phyloP scores from a whole-genome alignment of 2,797 vertebrate species.

The Podargus strigoides region DNA sequence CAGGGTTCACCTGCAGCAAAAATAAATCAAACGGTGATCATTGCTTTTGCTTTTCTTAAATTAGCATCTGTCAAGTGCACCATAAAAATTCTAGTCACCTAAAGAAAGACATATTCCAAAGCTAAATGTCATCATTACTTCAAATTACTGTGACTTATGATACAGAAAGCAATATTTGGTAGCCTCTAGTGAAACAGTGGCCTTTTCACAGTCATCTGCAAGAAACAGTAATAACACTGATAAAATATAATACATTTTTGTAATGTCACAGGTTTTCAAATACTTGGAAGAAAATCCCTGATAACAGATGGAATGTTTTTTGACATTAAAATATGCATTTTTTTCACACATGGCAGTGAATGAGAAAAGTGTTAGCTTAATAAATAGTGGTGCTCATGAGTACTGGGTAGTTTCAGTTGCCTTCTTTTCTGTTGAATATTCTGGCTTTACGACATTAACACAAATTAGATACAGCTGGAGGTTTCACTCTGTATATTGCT shows the following conservation, averaged over 20 bases:
- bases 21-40: conserved; percentile 2
- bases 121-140: background rate
- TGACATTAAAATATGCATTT: conserved; percentile 28
- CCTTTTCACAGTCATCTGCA: background rate
- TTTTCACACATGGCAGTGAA: background rate
- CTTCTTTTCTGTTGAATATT: background rate
- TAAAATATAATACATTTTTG: background rate
- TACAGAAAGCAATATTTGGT: background rate
- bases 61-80: conserved; percentile 4
- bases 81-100: conserved; percentile 24
- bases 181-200: background rate
- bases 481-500: background rate
- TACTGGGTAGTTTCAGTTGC: background rate
- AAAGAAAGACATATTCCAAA: background rate
- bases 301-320: conserved; percentile 36
- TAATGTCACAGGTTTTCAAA: background rate
- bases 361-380: conserved; percentile 11
- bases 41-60: conserved; percentile 29
- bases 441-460: background rate
- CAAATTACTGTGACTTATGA: background rate
- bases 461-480: background rate
- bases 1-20: conserved; percentile 38
- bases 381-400: background rate
- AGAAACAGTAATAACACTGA: background rate
- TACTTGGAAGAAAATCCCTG: background rate